Evolutionary conservation across 2,797 vertebrate genomes (phyloP), one percentile per base, ranked within the genome.

Genomic region (Xenentodon cancila): DNA sequence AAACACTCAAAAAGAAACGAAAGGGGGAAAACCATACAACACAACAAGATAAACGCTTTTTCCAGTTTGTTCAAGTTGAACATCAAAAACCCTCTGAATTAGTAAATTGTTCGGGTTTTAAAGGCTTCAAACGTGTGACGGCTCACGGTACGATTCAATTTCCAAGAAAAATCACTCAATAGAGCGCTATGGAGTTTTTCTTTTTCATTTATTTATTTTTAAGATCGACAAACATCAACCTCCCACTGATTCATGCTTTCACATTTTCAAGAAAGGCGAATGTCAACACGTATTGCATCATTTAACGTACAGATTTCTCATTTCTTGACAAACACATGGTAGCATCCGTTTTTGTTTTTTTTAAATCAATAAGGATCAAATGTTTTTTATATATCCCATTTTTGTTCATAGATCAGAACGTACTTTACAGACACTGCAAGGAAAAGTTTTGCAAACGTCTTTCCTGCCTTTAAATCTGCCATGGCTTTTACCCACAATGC

Each of bases 241-340:
- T 62, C 72, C 80, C 42, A 83, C 75, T 12, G 61, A 54, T 30
- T 21, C 42, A 53, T 16, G 40, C 54, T 64, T 25, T 71, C 57
- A 44, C 13, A 20, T 25, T 64, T 71, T 52, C 25, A 32, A 44
- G 40, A 72, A 25, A 64, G 32, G 5, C 20, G 21, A 50, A 64
- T 70, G 64, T 4, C 0, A 32, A 32, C 7, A 32, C 2, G 9
- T 11, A 37, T 19, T 12, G 32, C 16, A 16, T 57, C 56, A 27
- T 52, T 50, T 48, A 57, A 53, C 30, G 1, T 11, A 0, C 12
- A 43, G 40, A 45, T 68, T 75, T 84, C 63, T 65, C n/a, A 12
- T 20, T 43, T 53, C 15, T 59, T 49, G 4, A n/a, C 46, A 57
- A 18, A 57, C 27, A 1, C 21, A 37, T 12, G 9, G 11, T 11